Base-by-base conservation (phyloP, 2,113 vertebrate species). In the Salvelinus sp. region DNA sequence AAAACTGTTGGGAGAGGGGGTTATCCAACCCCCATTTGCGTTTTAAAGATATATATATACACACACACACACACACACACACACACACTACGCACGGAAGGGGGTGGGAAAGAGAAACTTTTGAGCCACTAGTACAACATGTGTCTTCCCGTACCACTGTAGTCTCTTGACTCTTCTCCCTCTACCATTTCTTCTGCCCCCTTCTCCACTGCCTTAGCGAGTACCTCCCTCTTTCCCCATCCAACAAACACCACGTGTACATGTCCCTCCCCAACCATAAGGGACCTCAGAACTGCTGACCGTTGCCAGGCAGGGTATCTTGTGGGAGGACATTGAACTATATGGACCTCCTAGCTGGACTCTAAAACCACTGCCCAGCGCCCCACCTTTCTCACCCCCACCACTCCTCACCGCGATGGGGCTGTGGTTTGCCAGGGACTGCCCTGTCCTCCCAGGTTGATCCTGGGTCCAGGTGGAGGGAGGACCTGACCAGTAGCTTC, bases 241-340 rank as follows among this genome's bases (percentile, higher is more conserved):
- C 38, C 38, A 44, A 44, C 25, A 67, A 38, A 30, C 65, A 6
- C 65, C 22, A 22, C 13, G 10, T 27, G 63, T 27, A 1, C 25
- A 12, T n/a, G 28, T 16, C 16, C 28, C 66, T 30, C 66, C 16
- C 5, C 6, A 68, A 7, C 30, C 30, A 20, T 2, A 74, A 75
- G 74, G 86, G 71, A 57, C 66, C 72, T 77, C 80, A 75, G 67
- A 84, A 74, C 58, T n/a, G 18, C 50, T 54, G 58, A 62, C 76
- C 79, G 77, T 76, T 76, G 64, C 74, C 78, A 76, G 82, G 16
- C 50, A 82, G 76, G 81, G 80, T 83, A 82, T 86, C 78, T 65
- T 50, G 14, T 50, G 65, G 13, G 50, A 72, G 67, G 76, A 66
- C 75, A 74, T 60, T 79, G 82, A 81, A 82, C 70, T 72, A 27